Conservation (phyloP, 2,797 vertebrate genomes). For the Echeneis naucrates region DNA sequence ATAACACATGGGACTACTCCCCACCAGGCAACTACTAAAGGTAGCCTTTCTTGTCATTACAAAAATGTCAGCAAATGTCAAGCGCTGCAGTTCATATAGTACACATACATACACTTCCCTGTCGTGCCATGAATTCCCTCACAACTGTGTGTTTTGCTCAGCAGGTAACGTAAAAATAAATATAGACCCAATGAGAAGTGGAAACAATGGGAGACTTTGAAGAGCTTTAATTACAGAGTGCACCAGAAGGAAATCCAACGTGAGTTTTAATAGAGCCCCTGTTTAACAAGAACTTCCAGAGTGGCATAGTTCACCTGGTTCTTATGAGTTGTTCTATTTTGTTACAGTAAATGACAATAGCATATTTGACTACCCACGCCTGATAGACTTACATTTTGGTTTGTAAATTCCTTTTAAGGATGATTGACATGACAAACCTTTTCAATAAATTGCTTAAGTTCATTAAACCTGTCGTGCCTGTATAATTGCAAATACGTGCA, state of each 20-base stretch:
- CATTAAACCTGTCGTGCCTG: background rate
- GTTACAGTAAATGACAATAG: background rate
- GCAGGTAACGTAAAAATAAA: slow-evolving; percentile 13
- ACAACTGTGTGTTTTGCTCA: background rate
- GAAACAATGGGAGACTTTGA: slow-evolving; percentile 13
- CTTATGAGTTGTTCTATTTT: background rate
- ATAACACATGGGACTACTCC: too few species aligned
- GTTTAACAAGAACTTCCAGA: background rate
- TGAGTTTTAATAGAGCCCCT: slow-evolving; percentile 14
- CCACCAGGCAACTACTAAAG: background rate
- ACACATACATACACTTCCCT: background rate
- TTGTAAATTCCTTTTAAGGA: background rate
- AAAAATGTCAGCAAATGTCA: slow-evolving; percentile 9
- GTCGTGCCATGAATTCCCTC: slow-evolving; percentile 19
- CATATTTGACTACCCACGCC: background rate
- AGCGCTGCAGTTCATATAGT: background rate
- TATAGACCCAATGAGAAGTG: slow-evolving; percentile 1
- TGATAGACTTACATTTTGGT: background rate
- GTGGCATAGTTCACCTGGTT: background rate
- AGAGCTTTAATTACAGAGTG: slow-evolving; percentile 21
- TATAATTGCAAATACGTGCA: too few species aligned
- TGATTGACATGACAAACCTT: background rate
- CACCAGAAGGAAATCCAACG: slow-evolving; percentile 14
- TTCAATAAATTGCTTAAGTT: background rate
- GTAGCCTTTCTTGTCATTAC: background rate